Conservation (phyloP, 92 coral and sea anemone genomes). For the Siderastrea siderea region DNA sequence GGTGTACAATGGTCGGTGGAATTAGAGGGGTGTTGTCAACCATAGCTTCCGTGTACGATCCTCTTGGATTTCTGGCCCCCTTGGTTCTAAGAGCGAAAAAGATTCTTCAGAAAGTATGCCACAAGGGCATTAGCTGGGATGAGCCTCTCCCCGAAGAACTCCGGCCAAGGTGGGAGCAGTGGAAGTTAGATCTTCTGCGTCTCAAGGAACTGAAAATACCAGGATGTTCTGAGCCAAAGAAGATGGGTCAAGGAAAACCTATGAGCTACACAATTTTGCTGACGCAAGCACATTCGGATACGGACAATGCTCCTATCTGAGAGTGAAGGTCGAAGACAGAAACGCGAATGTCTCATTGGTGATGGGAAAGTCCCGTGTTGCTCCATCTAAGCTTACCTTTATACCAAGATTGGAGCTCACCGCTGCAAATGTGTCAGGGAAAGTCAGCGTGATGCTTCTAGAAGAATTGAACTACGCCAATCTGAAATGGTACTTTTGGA, state of each 20-base stretch:
- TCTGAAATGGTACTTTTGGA: conserved; percentile 21
- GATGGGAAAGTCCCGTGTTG: conserved; percentile 33
- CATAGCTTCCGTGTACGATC: conserved; percentile 14
- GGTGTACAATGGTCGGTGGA: neutral
- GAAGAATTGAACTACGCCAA: conserved; percentile 24
- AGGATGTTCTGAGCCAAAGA: conserved; percentile 26
- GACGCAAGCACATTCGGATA: conserved; percentile 34
- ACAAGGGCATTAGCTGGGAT: conserved; percentile 10
- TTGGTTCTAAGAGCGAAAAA: conserved; percentile 24
- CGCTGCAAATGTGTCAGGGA: conserved; percentile 28
- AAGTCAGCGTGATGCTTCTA: conserved; percentile 18
- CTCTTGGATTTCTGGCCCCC: conserved; percentile 37
- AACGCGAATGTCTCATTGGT: conserved; percentile 26
- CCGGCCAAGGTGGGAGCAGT: conserved; percentile 33
- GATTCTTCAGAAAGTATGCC: neutral
- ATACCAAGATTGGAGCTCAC: conserved; percentile 57
- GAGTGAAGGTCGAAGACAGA: conserved; percentile 7
- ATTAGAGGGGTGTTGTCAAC: conserved; percentile 10
- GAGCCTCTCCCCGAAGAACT: conserved; percentile 23
- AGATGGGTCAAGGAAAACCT: neutral
- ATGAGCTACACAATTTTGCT: conserved; percentile 5
- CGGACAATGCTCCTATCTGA: conserved; percentile 15
- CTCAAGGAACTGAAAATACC: conserved; percentile 1
- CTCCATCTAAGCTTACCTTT: conserved; percentile 22
- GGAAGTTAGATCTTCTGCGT: conserved; percentile 6